Evolutionary conservation across 2,888 invertebrate species (phyloP).

Genomic region (Leptinotarsa haldemani): DNA sequence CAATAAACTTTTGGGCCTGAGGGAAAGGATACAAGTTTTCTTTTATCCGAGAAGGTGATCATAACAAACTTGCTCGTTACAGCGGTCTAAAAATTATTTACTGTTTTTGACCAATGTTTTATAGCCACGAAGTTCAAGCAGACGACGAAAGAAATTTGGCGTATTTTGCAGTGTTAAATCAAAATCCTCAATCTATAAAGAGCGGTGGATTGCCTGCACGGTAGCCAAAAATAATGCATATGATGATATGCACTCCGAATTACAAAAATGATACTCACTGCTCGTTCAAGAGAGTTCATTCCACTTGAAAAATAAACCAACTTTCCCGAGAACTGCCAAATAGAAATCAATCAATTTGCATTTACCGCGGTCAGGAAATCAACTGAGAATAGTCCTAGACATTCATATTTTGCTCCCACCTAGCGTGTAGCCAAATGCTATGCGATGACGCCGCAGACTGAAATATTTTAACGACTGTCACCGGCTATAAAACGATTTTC

Average conservation of each 20-base stretch:
- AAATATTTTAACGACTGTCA: constrained; percentile 12
- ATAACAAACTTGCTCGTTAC: too few species aligned
- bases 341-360: constrained; percentile 6
- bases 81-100: too few species aligned
- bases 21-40: too few species aligned
- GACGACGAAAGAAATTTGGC: too few species aligned
- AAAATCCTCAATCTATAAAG: neutral
- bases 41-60: too few species aligned
- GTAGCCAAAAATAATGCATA: neutral
- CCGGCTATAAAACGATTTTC: constrained; percentile 7
- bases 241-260: neutral
- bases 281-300: constrained; percentile 7
- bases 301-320: constrained; percentile 6
- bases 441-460: neutral
- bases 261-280: neutral
- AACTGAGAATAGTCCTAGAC: constrained; percentile 11
- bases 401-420: constrained; percentile 15
- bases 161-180: too few species aligned
- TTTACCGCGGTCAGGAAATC: constrained; percentile 11
- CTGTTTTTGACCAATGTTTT: too few species aligned
- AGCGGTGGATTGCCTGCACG: neutral
- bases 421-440: neutral
- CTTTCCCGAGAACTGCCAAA: neutral
- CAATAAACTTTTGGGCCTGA: too few species aligned
- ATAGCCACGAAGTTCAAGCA: too few species aligned